Percentiles rank a stretch among this genome's conserved stretches.
Conservation (phyloP, 2,113 vertebrate genomes). For the Nicator chloris region DNA sequence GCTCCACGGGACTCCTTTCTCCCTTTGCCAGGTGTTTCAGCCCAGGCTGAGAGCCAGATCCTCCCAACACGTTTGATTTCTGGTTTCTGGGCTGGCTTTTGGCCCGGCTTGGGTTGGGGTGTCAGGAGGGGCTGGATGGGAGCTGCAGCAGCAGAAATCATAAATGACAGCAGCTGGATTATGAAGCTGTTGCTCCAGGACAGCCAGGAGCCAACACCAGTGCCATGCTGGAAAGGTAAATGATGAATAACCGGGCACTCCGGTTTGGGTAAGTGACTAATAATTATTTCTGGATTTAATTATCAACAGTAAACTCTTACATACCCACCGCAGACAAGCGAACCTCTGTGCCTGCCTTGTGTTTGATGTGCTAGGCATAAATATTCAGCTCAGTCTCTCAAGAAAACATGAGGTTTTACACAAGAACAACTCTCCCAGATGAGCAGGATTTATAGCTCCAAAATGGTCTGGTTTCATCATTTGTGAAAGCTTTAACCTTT, state of each 20-base stretch:
- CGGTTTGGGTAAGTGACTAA: not conserved
- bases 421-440: conserved; percentile 52
- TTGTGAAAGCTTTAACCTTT: conserved; percentile 65
- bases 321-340: not conserved
- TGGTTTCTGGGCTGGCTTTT: not conserved
- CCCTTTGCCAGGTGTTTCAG: not conserved
- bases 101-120: not conserved
- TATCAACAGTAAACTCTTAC: conserved; percentile 14
- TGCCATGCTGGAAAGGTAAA: not conserved
- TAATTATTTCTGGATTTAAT: conserved; percentile 11
- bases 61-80: fast-evolving
- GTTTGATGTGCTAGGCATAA: conserved; percentile 52
- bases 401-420: conserved; percentile 63
- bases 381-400: conserved; percentile 54
- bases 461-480: conserved; percentile 55
- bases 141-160: not conserved
- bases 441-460: conserved; percentile 56
- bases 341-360: not conserved
- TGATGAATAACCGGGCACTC: not conserved
- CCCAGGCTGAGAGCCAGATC: not conserved
- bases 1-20: not conserved
- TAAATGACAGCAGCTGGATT: not conserved
- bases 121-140: fast-evolving
- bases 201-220: not conserved
- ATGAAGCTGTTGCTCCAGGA: not conserved